Conservation (phyloP, 2,113 vertebrate genomes). For the Mesembrinibis cayennensis region DNA sequence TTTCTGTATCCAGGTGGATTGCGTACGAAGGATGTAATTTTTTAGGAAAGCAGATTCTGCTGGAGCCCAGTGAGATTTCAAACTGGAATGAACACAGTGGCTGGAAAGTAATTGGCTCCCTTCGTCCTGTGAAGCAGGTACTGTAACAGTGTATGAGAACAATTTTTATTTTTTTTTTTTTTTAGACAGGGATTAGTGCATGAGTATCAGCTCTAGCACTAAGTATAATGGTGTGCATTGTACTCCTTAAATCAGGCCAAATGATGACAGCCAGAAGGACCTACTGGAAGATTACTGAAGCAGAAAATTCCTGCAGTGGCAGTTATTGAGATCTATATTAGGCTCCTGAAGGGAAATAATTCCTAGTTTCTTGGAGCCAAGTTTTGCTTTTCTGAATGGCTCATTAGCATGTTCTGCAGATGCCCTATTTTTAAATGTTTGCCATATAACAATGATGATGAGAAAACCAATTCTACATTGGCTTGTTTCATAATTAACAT, state of each 20-base stretch:
- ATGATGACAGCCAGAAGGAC: neutral
- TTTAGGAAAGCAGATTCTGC: constrained; percentile 82
- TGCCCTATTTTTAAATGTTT: neutral
- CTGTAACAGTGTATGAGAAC: neutral
- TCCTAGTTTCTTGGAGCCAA: neutral
- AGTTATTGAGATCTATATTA: neutral
- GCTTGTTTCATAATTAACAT: neutral
- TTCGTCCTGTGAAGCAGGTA: constrained; percentile 84
- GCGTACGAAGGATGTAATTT: constrained; percentile 83
- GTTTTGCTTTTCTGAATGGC: neutral
- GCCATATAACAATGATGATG: neutral
- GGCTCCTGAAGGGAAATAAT: neutral
- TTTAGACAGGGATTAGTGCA: neutral
- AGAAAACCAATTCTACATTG: neutral
- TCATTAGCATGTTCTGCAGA: neutral
- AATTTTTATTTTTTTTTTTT: neutral
- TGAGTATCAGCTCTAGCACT: neutral
- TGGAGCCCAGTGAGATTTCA: constrained; percentile 73
- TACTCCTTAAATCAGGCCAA: neutral
- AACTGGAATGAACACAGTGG: constrained; percentile 80
- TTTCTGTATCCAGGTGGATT: constrained; percentile 77
- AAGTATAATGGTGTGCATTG: neutral
- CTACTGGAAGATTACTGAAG: neutral
- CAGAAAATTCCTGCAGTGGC: neutral
- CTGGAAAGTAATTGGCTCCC: constrained; percentile 84